Evolutionary conservation across 2,888 invertebrate species (phyloP).

Genomic region (Hoplodrina ambigua): DNA sequence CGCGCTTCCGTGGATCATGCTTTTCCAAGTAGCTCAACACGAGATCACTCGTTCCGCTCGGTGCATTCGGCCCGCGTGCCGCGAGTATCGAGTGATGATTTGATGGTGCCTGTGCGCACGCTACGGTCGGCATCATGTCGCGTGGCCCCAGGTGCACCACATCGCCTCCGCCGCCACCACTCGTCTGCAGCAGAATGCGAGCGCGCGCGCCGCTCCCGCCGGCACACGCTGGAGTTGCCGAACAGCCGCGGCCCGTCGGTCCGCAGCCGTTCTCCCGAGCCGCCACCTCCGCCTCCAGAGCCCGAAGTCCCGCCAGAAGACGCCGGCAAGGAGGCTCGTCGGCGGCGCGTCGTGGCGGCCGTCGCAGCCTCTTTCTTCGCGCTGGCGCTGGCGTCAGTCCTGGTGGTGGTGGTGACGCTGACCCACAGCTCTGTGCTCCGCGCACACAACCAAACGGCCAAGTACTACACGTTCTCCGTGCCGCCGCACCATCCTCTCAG

Average conservation of each 20-base stretch:
- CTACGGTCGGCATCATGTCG: slow-evolving; percentile 87
- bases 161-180: slow-evolving; percentile 87
- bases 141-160: slow-evolving; percentile 85
- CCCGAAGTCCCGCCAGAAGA: slow-evolving; percentile 88
- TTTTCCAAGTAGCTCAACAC: slow-evolving; percentile 82
- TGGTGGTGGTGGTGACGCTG: slow-evolving; percentile 94
- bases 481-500: slow-evolving; percentile 91
- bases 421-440: slow-evolving; percentile 93
- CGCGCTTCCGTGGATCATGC: slow-evolving; percentile 88
- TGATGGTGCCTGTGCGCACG: slow-evolving; percentile 88
- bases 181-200: slow-evolving; percentile 88
- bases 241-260: slow-evolving; percentile 86
- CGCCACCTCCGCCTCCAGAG: slow-evolving; percentile 80
- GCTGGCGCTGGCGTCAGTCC: slow-evolving; percentile 93
- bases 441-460: slow-evolving; percentile 92
- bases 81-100: slow-evolving; percentile 86
- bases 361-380: slow-evolving; percentile 94
- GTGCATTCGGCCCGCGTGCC: slow-evolving; percentile 88
- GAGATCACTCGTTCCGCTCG: slow-evolving; percentile 87
- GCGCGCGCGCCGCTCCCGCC: slow-evolving; percentile 85
- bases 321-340: slow-evolving; percentile 92
- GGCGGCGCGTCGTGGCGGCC: slow-evolving; percentile 93
- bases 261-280: slow-evolving; percentile 86
- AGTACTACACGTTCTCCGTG: slow-evolving; percentile 92
- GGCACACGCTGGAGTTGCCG: slow-evolving; percentile 86